Evolutionary conservation across 2,797 vertebrate genomes (phyloP), one percentile per base, ranked within the genome.

Genomic region (Hapalemur alaotrensis): DNA sequence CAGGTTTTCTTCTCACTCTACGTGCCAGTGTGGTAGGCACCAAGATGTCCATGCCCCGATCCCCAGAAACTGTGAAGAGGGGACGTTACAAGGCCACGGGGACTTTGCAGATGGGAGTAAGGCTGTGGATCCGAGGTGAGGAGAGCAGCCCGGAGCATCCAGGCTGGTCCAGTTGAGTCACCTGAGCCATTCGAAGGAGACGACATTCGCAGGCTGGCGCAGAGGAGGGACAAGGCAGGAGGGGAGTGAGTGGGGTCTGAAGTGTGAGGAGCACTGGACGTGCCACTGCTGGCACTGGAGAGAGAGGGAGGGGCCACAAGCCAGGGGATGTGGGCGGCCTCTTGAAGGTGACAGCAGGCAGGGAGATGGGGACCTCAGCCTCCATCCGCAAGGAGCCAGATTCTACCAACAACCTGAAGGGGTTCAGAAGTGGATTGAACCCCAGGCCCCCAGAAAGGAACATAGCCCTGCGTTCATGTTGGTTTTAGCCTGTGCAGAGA

Each of bases 341-440:
- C 35, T 23, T 35, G 65, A 35, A 35, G 57, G 32, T 46, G 46
- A 35, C 48, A 43, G 35, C 32, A 13, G 38, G 8, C 17, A 48
- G 59, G n/a, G n/a, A 69, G 38, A 17, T 0, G 4, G 30, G 46
- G n/a, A 50, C 52, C 79, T 70, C 23, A 43, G 41, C 25, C 50
- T 48, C 1, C 2, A 8, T 57, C 25, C 28, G 12, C 28, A 4
- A 2, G 3, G 35, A 38, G 11, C 43, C 11, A 32, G 13, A 9
- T 32, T 72, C 46, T 84, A 2, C 65, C 28, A 48, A 14, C 20
- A 57, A 41, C 20, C 61, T 48, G 50, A 5, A 7, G 17, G 41
- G 23, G 30, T 38, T 38, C 35, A 52, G 50, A 50, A 61, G 52
- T 20, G 1, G 4, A 14, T n/a, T 28, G 32, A n/a, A 70, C 4